Percentiles rank a stretch among this genome's conserved stretches.
These are phyloP conservation scores for Monochamus alternatus DNA, from an alignment of 2,888 invertebrate species.

Conservation along the genomic window DNA sequence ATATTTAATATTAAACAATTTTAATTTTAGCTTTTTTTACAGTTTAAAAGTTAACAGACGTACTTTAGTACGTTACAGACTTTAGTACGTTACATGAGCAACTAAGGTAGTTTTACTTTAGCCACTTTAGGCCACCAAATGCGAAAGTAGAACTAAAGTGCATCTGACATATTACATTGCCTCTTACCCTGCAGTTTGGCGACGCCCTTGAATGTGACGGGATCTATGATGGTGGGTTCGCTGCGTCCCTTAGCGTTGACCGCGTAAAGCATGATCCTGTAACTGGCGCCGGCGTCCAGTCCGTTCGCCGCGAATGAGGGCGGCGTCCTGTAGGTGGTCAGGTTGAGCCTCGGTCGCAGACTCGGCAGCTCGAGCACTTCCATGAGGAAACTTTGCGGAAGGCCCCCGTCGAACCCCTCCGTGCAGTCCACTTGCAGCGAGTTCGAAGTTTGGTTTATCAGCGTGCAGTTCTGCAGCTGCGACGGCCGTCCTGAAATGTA, in stretches of 20 bases:
- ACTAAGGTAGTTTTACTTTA: too few species aligned
- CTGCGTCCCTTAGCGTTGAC: constrained; percentile 91
- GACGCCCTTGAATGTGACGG: constrained; percentile 88
- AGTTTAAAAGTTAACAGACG: too few species aligned
- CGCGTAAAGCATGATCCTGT: constrained; percentile 87
- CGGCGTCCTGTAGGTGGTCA: constrained; percentile 75
- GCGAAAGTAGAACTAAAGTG: too few species aligned
- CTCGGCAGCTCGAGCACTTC: constrained; percentile 84
- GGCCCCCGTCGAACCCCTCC: constrained; percentile 90
- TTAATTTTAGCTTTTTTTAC: too few species aligned
- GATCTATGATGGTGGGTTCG: constrained; percentile 87
- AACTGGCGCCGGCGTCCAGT: constrained; percentile 83
- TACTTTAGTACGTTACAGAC: too few species aligned
- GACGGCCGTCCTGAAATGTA: constrained; percentile 85
- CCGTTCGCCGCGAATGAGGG: constrained; percentile 81
- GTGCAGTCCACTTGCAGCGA: constrained; percentile 89
- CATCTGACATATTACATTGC: neutral
- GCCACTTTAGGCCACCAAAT: too few species aligned
- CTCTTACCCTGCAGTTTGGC: constrained; percentile 87
- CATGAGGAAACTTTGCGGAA: constrained; percentile 90
- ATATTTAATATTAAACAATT: too few species aligned
- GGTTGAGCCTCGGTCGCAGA: constrained; percentile 76
- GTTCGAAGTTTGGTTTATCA: constrained; percentile 89
- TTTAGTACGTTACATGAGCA: too few species aligned
- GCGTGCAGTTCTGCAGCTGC: constrained; percentile 90